Conservation (phyloP, 2,113 vertebrate species). For the Clinocottus analis region DNA sequence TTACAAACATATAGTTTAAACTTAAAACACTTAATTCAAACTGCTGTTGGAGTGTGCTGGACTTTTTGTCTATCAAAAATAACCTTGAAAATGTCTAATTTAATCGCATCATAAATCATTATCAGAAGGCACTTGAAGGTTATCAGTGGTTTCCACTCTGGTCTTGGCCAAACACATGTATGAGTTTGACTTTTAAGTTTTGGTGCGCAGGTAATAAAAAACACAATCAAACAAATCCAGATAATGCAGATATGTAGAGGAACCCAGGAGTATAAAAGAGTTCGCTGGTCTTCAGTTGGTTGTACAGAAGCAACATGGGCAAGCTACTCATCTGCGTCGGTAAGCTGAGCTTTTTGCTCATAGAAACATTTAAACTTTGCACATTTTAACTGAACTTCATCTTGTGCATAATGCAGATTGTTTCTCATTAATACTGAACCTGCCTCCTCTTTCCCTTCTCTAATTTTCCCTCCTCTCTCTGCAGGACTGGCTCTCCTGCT, state of each 20-base stretch:
- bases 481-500: conserved; percentile 82
- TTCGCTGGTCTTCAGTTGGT: neutral
- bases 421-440: neutral
- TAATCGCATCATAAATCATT: neutral
- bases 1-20: conserved; percentile 27
- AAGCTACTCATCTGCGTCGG: conserved; percentile 72
- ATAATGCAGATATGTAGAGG: conserved; percentile 32
- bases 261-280: conserved; percentile 56
- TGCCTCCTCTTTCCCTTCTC: conserved; percentile 2
- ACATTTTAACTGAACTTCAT: neutral
- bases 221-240: conserved; percentile 23
- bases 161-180: conserved; percentile 25
- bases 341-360: conserved; percentile 44
- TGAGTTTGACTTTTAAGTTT: conserved; percentile 9
- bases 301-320: conserved; percentile 72
- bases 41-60: neutral
- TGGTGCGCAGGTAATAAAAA: neutral
- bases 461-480: conserved; percentile 13
- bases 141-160: conserved; percentile 28
- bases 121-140: conserved; percentile 47
- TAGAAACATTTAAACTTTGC: neutral
- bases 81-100: conserved; percentile 22
- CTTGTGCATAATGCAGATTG: conserved; percentile 1
- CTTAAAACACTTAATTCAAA: neutral
- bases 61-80: neutral